phyloP scores from a whole-genome alignment of 1,140 invertebrate species.

The Meloidogyne hapla region DNA sequence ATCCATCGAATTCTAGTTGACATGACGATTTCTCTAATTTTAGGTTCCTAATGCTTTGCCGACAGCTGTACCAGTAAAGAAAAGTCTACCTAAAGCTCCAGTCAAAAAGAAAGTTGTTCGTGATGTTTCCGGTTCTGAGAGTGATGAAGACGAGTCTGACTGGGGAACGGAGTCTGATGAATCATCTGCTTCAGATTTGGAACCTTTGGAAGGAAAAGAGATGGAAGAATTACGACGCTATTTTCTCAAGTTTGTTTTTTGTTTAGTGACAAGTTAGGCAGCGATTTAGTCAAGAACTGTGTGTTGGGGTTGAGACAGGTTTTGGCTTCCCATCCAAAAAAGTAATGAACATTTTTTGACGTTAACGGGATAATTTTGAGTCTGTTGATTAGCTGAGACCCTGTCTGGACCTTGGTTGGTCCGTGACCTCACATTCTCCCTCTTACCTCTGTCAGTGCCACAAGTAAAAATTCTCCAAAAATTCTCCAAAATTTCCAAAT shows the following conservation, averaged over 20 bases:
- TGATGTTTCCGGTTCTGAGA: constrained; percentile 39
- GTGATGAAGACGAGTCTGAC: constrained; percentile 36
- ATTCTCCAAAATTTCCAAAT: background rate
- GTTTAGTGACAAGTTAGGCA: background rate
- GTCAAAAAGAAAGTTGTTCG: constrained; percentile 27
- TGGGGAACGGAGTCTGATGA: constrained; percentile 44
- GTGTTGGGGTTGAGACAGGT: too few relatives aligned
- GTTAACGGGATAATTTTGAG: too few relatives aligned
- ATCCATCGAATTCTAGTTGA: too few relatives aligned
- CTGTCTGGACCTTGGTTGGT: too few relatives aligned
- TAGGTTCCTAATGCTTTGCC: constrained; percentile 5
- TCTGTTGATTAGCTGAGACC: too few relatives aligned
- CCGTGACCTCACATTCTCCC: too few relatives aligned
- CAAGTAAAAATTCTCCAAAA: background rate
- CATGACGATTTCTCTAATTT: background rate
- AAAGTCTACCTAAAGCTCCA: constrained; percentile 56
- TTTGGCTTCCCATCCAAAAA: too few relatives aligned
- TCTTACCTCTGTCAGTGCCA: too few relatives aligned
- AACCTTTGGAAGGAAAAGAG: constrained; percentile 59
- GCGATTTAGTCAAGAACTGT: too few relatives aligned
- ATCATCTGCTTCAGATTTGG: constrained; percentile 65
- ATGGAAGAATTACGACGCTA: constrained; percentile 59
- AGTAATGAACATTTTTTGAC: too few relatives aligned
- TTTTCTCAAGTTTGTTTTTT: constrained; percentile 61
- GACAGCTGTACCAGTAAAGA: constrained; percentile 13